Conservation (phyloP, 2,888 invertebrate species). For the Caenorhabditis japonica region DNA sequence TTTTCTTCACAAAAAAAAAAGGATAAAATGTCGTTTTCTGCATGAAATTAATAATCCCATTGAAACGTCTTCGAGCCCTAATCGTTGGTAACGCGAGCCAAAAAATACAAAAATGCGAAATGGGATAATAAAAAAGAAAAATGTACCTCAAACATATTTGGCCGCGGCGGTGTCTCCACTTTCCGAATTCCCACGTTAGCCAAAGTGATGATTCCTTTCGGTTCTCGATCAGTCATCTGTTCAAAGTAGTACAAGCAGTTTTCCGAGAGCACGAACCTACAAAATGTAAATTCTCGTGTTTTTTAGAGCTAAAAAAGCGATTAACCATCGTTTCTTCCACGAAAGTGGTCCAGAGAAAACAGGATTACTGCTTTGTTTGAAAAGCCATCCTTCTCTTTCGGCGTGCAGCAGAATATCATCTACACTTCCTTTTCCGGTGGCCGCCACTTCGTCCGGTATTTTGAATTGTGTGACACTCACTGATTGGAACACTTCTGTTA, state of each 20-base stretch:
- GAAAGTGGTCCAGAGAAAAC: constrained; percentile 64
- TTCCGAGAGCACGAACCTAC: constrained; percentile 66
- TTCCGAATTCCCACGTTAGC: constrained; percentile 64
- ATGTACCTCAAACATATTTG: constrained; percentile 63
- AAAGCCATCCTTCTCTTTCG: constrained; percentile 67
- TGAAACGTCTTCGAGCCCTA: too few species aligned
- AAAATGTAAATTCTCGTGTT: too few species aligned
- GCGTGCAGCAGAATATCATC: constrained; percentile 48
- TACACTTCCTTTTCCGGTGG: constrained; percentile 36
- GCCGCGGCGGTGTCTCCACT: constrained; percentile 57
- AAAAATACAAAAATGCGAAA: too few species aligned
- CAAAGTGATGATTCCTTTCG: constrained; percentile 66
- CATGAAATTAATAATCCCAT: too few species aligned
- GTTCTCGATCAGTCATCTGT: constrained; percentile 59
- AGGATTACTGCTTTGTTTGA: constrained; percentile 65
- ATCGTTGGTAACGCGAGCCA: too few species aligned
- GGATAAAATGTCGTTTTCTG: too few species aligned
- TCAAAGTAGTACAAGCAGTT: constrained; percentile 67
- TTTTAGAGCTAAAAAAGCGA: too few species aligned
- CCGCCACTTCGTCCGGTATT: constrained; percentile 48
- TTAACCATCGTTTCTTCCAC: constrained; percentile 69
- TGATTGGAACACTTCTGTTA: constrained; percentile 36
- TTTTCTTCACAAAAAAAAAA: too few species aligned
- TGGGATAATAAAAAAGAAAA: too few species aligned
- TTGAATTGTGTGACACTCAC: constrained; percentile 43